Conservation (phyloP, 2,888 invertebrate species). For the Eristalinus aeneus region DNA sequence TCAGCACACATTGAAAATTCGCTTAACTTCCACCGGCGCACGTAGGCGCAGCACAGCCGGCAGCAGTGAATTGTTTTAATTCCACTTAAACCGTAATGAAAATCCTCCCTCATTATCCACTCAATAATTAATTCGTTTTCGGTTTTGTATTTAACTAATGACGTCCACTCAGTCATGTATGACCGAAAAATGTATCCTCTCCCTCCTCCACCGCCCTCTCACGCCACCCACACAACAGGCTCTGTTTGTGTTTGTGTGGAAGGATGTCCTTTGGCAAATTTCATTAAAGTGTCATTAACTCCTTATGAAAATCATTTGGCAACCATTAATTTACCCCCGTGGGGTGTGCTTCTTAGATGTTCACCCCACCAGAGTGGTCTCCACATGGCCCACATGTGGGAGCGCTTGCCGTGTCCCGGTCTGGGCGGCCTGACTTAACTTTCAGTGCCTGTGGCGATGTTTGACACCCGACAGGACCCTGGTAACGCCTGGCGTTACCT, state of each 20-base stretch:
- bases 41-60: neutral
- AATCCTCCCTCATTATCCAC: slow-evolving; percentile 30
- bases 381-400: neutral
- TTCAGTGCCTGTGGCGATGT: slow-evolving; percentile 25
- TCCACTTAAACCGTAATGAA: slow-evolving; percentile 36
- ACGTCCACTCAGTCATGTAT: neutral
- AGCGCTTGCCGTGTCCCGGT: neutral
- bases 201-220: neutral
- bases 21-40: neutral
- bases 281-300: slow-evolving; percentile 47
- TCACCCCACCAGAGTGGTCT: neutral
- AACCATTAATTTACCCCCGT: slow-evolving; percentile 37
- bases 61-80: neutral
- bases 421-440: slow-evolving; percentile 3
- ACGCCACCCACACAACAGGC: neutral
- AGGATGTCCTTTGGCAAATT: slow-evolving; percentile 23
- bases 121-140: slow-evolving; percentile 46
- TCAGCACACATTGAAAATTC: neutral
- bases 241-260: neutral
- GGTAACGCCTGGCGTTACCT: slow-evolving; percentile 3
- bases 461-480: slow-evolving; percentile 19
- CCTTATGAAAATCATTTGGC: slow-evolving; percentile 34
- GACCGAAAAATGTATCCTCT: neutral
- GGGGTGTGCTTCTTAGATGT: neutral
- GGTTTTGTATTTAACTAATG: slow-evolving; percentile 24